Conservation (phyloP, 2,888 invertebrate genomes). For the Macroteleia sp. region DNA sequence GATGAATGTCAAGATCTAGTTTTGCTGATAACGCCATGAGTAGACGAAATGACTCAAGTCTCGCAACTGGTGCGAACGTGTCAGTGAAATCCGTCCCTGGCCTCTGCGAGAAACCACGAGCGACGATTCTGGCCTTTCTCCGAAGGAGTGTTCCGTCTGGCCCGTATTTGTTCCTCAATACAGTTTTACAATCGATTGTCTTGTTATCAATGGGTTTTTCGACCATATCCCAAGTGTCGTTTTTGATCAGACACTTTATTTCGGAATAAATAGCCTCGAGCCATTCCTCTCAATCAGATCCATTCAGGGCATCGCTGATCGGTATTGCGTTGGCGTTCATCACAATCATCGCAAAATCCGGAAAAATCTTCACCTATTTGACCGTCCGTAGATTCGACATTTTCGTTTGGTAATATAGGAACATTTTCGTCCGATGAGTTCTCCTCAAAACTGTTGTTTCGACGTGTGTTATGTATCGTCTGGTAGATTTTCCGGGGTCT, state of each 20-base stretch:
- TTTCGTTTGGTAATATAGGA: no score
- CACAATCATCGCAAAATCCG: no score
- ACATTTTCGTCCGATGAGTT: no score
- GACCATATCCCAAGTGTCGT: conserved; percentile 20
- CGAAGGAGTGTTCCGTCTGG: conserved; percentile 3
- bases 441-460: no score
- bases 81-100: conserved; percentile 60
- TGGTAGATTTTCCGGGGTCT: no score
- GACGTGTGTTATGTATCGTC: no score
- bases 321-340: no score
- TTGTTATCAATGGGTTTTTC: conserved; percentile 5
- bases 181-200: conserved; percentile 25
- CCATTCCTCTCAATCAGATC: no score
- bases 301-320: no score
- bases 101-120: conserved; percentile 38
- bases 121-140: conserved; percentile 48
- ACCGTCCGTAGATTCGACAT: no score
- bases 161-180: conserved; percentile 32
- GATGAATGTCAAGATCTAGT: conserved; percentile 54
- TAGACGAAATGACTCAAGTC: conserved; percentile 51
- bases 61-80: conserved; percentile 63
- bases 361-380: no score
- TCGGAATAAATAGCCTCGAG: conserved; percentile 13
- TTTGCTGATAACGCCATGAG: conserved; percentile 55
- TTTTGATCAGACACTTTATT: conserved; percentile 3